A percentile compares a stretch with the other conserved stretches of the same genome.
These are phyloP conservation scores for Clarias gariepinus DNA, from an alignment of 2,113 vertebrate genomes.

Conservation along the genomic window DNA sequence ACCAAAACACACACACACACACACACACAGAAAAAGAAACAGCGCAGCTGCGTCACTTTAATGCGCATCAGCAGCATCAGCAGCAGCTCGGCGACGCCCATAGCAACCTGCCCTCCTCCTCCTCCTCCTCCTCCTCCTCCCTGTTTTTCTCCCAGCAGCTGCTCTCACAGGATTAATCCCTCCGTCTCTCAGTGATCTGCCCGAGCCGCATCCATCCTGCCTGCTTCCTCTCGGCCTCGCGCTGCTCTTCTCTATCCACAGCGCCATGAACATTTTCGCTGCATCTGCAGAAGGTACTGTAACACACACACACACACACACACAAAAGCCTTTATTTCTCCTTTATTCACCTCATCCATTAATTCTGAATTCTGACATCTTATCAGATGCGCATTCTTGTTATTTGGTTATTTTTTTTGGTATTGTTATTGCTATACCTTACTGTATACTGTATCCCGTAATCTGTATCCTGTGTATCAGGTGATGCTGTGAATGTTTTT, in stretches of 20 bases:
- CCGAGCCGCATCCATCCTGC: background rate
- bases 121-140: slow-evolving; percentile 2
- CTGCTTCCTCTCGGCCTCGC: background rate
- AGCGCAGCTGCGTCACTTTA: background rate
- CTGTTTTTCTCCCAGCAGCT: slow-evolving; percentile 41
- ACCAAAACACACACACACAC: background rate
- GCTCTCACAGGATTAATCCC: slow-evolving; percentile 16
- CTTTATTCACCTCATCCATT: background rate
- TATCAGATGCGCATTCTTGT: background rate
- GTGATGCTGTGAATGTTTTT: background rate
- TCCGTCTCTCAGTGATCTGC: background rate
- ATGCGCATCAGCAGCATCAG: slow-evolving; percentile 37
- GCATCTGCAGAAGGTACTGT: slow-evolving; percentile 27
- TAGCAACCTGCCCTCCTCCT: slow-evolving; percentile 51
- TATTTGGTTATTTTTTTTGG: too few relatives aligned
- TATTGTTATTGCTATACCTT: background rate
- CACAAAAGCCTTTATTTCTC: background rate
- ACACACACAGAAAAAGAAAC: background rate
- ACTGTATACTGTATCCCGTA: too few relatives aligned
- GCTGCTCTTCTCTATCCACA: background rate
- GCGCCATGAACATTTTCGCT: slow-evolving; percentile 36
- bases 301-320: background rate
- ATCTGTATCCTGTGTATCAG: background rate
- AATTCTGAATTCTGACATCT: background rate
- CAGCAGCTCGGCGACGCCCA: slow-evolving; percentile 54